Evolutionary conservation across 2,888 invertebrate genomes (phyloP).

Genomic region (Euphydryas editha): DNA sequence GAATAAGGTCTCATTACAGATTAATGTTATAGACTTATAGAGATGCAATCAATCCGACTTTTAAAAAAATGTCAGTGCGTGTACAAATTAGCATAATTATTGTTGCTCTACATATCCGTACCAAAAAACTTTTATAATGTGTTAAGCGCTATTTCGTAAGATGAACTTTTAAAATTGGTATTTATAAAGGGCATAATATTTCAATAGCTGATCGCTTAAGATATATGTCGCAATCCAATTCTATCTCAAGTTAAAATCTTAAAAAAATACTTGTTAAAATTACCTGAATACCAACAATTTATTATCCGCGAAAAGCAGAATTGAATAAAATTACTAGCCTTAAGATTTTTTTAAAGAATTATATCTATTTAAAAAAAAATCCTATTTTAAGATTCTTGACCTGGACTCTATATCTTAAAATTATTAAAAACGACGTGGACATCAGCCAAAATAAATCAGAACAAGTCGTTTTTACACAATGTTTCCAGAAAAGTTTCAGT

Average conservation of each 20-base stretch:
- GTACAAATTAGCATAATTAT: conserved; percentile 26
- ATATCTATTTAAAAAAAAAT: neutral
- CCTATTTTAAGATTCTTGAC: conserved; percentile 3
- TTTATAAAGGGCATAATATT: conserved; percentile 28
- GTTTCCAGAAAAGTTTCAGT: no score
- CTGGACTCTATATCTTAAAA: conserved; percentile 5
- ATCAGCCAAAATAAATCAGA: neutral
- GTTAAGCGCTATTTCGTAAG: conserved; percentile 29
- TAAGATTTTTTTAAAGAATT: neutral
- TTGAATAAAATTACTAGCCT: neutral
- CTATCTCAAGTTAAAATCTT: conserved; percentile 3
- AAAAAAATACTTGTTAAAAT: neutral
- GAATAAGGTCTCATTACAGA: conserved; percentile 1
- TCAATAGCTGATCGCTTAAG: neutral
- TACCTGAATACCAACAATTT: neutral
- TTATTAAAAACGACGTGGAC: neutral
- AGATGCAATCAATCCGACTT: conserved; percentile 5
- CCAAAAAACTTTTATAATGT: conserved; percentile 21
- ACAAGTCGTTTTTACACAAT: neutral
- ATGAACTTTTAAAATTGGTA: conserved; percentile 29
- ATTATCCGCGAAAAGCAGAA: neutral
- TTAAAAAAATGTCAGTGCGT: conserved; percentile 19
- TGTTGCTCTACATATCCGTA: conserved; percentile 29
- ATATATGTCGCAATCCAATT: neutral
- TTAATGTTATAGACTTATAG: neutral